Conservation (phyloP, 2,888 invertebrate genomes). For the Tortrix viridana region DNA sequence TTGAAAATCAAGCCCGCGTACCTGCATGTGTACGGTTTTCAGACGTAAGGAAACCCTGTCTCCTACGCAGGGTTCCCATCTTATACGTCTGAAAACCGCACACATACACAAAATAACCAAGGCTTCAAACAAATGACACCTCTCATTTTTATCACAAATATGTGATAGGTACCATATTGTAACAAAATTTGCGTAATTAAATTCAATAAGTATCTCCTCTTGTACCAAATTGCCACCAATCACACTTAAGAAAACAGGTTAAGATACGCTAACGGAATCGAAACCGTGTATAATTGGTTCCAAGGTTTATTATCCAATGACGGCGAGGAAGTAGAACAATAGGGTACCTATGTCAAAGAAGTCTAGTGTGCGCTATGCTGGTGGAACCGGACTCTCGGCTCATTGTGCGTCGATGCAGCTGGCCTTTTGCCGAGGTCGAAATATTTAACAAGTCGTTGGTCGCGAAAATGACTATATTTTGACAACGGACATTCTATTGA, state of each 20-base stretch:
- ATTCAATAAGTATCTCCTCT: too few species aligned
- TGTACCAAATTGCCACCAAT: too few species aligned
- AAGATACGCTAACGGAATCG: background rate
- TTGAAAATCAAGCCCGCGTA: too few species aligned
- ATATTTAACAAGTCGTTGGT: slow-evolving; percentile 1
- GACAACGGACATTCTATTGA: background rate
- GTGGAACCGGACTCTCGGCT: slow-evolving; percentile 9
- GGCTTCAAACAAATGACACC: too few species aligned
- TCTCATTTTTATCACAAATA: too few species aligned
- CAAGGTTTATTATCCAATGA: background rate
- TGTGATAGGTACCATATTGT: too few species aligned
- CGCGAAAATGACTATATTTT: background rate
- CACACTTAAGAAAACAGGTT: slow-evolving; percentile 7
- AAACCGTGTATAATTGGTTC: background rate
- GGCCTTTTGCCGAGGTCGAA: slow-evolving; percentile 13
- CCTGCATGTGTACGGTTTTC: too few species aligned
- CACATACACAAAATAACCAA: too few species aligned
- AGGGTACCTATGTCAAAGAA: slow-evolving; percentile 14
- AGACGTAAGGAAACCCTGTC: too few species aligned
- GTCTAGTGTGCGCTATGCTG: background rate
- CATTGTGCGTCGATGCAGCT: slow-evolving; percentile 14
- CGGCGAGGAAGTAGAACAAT: slow-evolving; percentile 13
- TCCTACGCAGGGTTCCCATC: too few species aligned
- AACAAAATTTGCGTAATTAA: too few species aligned
- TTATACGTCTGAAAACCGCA: too few species aligned